Base-by-base conservation (phyloP, 2,797 vertebrate species). In the Gouania willdenowi region DNA sequence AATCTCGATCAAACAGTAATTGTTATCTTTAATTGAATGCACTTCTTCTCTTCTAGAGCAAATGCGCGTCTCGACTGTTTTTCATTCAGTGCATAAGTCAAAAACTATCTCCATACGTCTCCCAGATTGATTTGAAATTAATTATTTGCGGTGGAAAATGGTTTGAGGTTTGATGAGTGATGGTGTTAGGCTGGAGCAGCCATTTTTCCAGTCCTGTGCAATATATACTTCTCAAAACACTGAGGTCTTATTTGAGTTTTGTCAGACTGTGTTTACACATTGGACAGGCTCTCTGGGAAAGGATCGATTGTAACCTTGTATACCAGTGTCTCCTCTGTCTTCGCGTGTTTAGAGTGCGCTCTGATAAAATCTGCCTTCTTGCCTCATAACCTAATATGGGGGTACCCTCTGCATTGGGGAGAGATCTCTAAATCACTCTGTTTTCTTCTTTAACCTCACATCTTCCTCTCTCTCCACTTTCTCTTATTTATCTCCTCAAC, bases 321-420 rank as follows among this genome's bases (percentile, higher is more conserved):
- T 43, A 19, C 26, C 19, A 40, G 44, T 3, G 26, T 57, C 57
- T 70, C 46, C 44, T 49, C 34, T 2, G 17, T 46, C 52, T 36
- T 30, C 13, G 47, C 65, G 34, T 63, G 69, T 82, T 80, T 76
- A 66, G 37, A 65, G 50, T 32, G 37, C 8, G 36, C 62, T 55
- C 47, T 65, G 86, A 89, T 87, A 71, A 53, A 37, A 86, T 86
- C 79, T 83, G 37, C 35, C 42, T 28, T 54, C 52, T 54, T 72
- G 65, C 59, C 63, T 73, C 54, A 68, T 80, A 50, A 53, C 88
- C 87, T 85, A 88, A 90, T 88, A 89, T 86, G 87, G 88, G 87
- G 85, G 72, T 70, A 58, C 71, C 73, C 53, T 64, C 53, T 14
- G 12, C 37, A 23, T 51, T 31, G 62, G 50, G 30, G 42, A 62